phyloP scores from a whole-genome alignment of 2,113 vertebrate genomes.

The Piaya cayana region DNA sequence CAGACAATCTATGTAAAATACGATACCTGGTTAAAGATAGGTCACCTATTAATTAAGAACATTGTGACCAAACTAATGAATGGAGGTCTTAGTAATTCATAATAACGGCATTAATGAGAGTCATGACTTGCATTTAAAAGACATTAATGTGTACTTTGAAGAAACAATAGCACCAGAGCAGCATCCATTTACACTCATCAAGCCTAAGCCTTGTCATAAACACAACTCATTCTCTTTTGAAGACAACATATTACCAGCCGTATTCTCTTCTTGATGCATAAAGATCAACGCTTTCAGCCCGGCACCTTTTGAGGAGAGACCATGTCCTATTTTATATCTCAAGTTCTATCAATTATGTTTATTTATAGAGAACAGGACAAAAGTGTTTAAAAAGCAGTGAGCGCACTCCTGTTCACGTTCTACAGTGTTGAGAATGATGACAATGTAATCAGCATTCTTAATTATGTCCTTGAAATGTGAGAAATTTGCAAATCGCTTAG shows the following conservation, averaged over 20 bases:
- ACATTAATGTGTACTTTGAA: slow-evolving; percentile 16
- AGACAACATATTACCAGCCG: not conserved
- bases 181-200: not conserved
- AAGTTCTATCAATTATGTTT: slow-evolving; percentile 43
- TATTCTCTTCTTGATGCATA: not conserved
- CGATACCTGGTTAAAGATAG: slow-evolving; percentile 52
- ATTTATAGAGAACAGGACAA: slow-evolving; percentile 9
- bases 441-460: slow-evolving; percentile 60
- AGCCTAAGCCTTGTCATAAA: slow-evolving; percentile 9
- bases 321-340: slow-evolving; percentile 17
- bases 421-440: slow-evolving; percentile 26
- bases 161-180: not conserved
- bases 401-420: not conserved
- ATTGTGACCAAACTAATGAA: slow-evolving; percentile 47
- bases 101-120: slow-evolving; percentile 54
- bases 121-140: slow-evolving; percentile 42
- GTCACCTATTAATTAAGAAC: slow-evolving; percentile 65
- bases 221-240: slow-evolving; percentile 3
- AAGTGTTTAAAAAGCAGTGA: slow-evolving; percentile 43
- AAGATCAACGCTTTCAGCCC: slow-evolving; percentile 3
- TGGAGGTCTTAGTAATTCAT: slow-evolving; percentile 46
- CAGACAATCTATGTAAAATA: slow-evolving; percentile 69
- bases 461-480: slow-evolving; percentile 61
- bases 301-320: not conserved
- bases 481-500: slow-evolving; percentile 52